These are phyloP conservation scores for Chymomyza procnemis DNA, from an alignment of 2,888 invertebrate genomes.

Conservation along the genomic window DNA sequence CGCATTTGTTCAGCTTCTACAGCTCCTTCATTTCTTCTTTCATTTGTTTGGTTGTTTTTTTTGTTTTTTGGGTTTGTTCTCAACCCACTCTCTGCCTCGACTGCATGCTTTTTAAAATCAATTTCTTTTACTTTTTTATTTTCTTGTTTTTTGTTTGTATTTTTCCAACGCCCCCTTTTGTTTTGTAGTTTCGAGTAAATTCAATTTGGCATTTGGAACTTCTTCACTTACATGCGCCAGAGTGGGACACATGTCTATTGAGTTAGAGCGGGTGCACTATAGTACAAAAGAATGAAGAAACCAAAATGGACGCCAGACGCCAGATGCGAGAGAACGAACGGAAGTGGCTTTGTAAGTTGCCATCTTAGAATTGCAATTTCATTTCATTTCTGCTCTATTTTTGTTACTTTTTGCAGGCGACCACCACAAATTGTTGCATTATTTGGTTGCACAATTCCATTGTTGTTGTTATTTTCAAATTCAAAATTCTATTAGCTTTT, in stretches of 20 bases:
- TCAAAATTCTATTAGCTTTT: slow-evolving; percentile 35
- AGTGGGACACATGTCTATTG: background rate
- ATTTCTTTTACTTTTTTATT: slow-evolving; percentile 67
- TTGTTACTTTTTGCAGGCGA: slow-evolving; percentile 31
- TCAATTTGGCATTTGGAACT: slow-evolving; percentile 63
- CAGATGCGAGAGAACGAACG: background rate
- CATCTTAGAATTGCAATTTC: slow-evolving; percentile 54
- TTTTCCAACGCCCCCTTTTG: slow-evolving; percentile 42
- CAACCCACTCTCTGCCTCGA: slow-evolving; percentile 19
- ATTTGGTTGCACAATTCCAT: slow-evolving; percentile 32
- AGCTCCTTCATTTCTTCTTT: background rate
- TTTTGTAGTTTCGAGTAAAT: slow-evolving; percentile 65
- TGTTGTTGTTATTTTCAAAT: slow-evolving; percentile 13
- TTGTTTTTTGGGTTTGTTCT: background rate
- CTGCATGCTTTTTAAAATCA: slow-evolving; percentile 66
- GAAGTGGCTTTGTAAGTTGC: slow-evolving; percentile 30
- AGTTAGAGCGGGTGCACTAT: background rate
- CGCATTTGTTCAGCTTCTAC: background rate
- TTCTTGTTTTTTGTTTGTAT: background rate
- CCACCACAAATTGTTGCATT: slow-evolving; percentile 61
- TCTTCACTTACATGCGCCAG: slow-evolving; percentile 30
- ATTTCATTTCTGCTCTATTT: slow-evolving; percentile 10
- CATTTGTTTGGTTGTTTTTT: background rate
- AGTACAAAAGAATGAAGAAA: background rate
- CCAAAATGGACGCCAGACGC: background rate